These are phyloP conservation scores for Pseudobourletiella spinata DNA, from an alignment of 1,140 invertebrate genomes.

Conservation along the genomic window DNA sequence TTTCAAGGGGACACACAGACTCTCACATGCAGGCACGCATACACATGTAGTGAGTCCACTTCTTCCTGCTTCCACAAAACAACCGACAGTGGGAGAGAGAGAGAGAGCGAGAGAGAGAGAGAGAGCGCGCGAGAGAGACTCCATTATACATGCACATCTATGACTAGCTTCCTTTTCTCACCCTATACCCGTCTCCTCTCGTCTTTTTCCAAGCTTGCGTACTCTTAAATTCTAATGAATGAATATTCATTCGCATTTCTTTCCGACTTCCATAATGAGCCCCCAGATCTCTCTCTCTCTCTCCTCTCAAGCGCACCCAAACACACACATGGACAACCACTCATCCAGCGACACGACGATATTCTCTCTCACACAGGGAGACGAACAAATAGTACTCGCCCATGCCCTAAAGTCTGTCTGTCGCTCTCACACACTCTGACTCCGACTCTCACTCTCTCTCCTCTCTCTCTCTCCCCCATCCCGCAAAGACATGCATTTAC, in stretches of 20 bases:
- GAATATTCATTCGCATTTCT: constrained; percentile 7
- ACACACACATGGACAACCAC: background rate
- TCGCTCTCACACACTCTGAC: background rate
- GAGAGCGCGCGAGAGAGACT: too few species aligned
- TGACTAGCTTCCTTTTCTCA: background rate
- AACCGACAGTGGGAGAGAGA: too few species aligned
- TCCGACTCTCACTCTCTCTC: background rate
- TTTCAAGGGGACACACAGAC: constrained; percentile 7
- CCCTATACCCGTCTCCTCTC: background rate
- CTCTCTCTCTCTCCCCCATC: too few species aligned
- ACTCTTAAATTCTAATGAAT: constrained; percentile 6
- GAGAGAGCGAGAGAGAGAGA: too few species aligned
- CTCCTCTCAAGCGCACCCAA: background rate
- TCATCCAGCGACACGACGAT: background rate
- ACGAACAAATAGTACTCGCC: background rate
- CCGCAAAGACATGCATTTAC: too few species aligned
- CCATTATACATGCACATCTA: background rate
- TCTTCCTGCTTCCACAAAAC: too few species aligned
- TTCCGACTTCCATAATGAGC: background rate
- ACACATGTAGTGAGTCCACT: background rate
- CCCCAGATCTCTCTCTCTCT: background rate
- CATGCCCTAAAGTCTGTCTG: background rate
- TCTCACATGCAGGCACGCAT: background rate
- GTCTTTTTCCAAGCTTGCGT: background rate
- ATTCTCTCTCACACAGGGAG: background rate